Evolutionary conservation across 1,140 invertebrate genomes (phyloP), one percentile per base, ranked within the genome.

Genomic region (Caligus rogercresseyi): DNA sequence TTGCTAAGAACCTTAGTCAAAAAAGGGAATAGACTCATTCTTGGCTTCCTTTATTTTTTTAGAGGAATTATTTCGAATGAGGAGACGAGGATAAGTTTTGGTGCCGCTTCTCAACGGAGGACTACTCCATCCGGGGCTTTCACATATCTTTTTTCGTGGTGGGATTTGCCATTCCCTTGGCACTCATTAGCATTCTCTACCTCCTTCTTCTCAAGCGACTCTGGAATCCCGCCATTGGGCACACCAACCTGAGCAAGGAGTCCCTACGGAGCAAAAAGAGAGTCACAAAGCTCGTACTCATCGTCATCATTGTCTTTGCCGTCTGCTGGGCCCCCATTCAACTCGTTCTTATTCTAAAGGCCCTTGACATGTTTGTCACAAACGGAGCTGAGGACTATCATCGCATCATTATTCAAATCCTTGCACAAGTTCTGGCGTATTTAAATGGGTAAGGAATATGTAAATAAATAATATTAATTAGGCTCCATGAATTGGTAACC

Each of bases 291-390:
- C 86, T 97, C 81, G 89, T 97, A 3, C 79, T 94, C 31, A 84
- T 93, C 19, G 90, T 97, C 15, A 89, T 96, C 0, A 82, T 89
- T 18, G 90, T 92, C 25, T 96, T 96, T 72, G 90, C 91, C 13
- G 77, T 93, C 25, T 95, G 92, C 74, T 97, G 93, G 93, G 83
- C 86, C 68, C 92, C 92, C 1, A 88, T 96, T 70, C 91, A 94
- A 78, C 71, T 63, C 52, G 85, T 89, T 25, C 77, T 90, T 24
- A 79, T 89, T 51, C 76, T 85, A 58, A 89, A 89, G 72, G 84
- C 84, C 15, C 69, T 88, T 20, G 74, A 82, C 65, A 69, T 77
- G 52, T 89, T 86, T 73, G 79, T 81, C 54, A 77, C 81, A 20
- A 78, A 60, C 15, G 26, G 23, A 25, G 14, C 23, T 2, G 57